Evolutionary conservation across 30 jellyfish, hydroid and myxozoan species (phyloP), one percentile per base, ranked within the genome.

Genomic region (Phacellophora camtschatica): DNA sequence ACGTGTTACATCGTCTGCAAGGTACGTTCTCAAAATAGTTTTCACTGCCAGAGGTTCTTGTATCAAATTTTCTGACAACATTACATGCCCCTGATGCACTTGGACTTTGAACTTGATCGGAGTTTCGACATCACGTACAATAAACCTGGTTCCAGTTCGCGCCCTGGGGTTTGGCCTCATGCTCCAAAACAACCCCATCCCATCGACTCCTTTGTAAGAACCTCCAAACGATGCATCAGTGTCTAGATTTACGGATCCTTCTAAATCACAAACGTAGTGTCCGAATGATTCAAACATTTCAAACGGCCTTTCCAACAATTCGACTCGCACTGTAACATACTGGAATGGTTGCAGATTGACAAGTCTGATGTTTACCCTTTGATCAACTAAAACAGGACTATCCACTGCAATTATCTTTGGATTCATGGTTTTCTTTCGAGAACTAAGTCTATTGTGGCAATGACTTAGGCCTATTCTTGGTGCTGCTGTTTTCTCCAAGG

Each of bases 101-200:
- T 57, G 29, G 1, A 80, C 55, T n/a, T 27, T 23, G 68, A 64
- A 80, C 22, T 65, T 37, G 78, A 50, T 43, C 2, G 91, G 84
- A 66, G 43, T 66, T 2, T 49, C 31, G 15, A 80, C 64, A 35
- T 31, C 62, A 37, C 55, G 24, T 31, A 77, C 37, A 0, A 56
- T 66, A 19, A 34, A 80, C 15, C 91, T 66, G 1, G 41, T 8
- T 0, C 91, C 91, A 49, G 31, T 80, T 36, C 91, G 19, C 43
- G 65, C 82, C n/a, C 76, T 66, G 33, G 91, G 84, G 20, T 53
- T 77, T 63, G 76, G 84, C n/a, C 49, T n/a, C 83, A 80, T 64
- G 63, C 91, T 80, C 91, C 91, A 80, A 54, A 80, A 80, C 51
- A 80, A 51, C 22, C 91, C 91, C 91, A 80, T 80, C 11, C 75